Evolutionary conservation across 2,888 invertebrate genomes (phyloP).

Genomic region (Drosophila kanekoi): DNA sequence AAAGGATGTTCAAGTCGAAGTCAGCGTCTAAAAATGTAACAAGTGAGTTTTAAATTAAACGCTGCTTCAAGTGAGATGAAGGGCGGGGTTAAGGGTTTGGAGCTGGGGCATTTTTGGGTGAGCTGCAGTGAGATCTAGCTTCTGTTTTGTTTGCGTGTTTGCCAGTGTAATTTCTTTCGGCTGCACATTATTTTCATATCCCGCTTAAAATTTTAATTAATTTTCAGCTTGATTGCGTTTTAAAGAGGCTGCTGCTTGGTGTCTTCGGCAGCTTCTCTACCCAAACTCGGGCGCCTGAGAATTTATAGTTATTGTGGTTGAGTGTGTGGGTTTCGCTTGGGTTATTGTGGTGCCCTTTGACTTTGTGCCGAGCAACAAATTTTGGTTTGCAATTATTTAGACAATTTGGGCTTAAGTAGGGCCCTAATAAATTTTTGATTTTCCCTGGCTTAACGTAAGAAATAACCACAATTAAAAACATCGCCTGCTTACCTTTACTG

Average conservation of each 20-base stretch:
- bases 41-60: slow-evolving; percentile 77
- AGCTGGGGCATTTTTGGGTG: slow-evolving; percentile 6
- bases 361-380: slow-evolving; percentile 57
- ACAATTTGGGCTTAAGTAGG: slow-evolving; percentile 56
- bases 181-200: slow-evolving; percentile 79
- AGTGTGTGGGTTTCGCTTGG: slow-evolving; percentile 46
- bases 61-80: slow-evolving; percentile 11
- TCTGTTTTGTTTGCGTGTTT: slow-evolving; percentile 24
- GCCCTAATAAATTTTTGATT: slow-evolving; percentile 68
- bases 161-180: slow-evolving; percentile 53
- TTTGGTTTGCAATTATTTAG: slow-evolving; percentile 64
- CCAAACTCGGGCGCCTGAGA: slow-evolving; percentile 55
- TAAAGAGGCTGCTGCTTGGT: slow-evolving; percentile 76
- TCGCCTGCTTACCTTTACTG: slow-evolving; percentile 65
- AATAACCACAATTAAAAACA: slow-evolving; percentile 1
- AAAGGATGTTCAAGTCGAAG: slow-evolving; percentile 36
- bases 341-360: slow-evolving; percentile 53
- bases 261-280: slow-evolving; percentile 36
- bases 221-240: slow-evolving; percentile 85
- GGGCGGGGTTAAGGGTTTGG: slow-evolving; percentile 21
- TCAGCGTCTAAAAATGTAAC: slow-evolving; percentile 73
- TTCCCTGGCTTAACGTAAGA: background rate
- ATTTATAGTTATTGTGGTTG: slow-evolving; percentile 77
- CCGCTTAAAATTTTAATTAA: slow-evolving; percentile 84
- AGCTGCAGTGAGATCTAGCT: slow-evolving; percentile 19